Base-by-base conservation (phyloP, 2,797 vertebrate genomes). In the Myotis daubentonii region DNA sequence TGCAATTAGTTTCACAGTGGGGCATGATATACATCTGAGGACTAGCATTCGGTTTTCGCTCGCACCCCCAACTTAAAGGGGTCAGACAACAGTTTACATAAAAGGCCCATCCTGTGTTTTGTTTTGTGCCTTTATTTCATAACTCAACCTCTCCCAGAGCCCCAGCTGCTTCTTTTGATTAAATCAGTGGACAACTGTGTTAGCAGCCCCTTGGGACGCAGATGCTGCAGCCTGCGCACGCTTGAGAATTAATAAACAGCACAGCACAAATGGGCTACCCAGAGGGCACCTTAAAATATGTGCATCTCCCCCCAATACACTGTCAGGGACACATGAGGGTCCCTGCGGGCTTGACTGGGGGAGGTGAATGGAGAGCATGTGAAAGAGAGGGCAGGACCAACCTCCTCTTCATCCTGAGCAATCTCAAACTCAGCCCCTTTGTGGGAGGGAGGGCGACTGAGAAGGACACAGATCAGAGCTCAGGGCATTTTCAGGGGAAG, bases 291-390 rank as follows among this genome's bases (percentile, higher is more conserved):
- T 44, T 44, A 30, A 75, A 33, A 33, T 3, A n/a, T 12, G 19
- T 30, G 53, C 15, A 0, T 41, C 38, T 44, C n/a, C 53, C 74
- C 28, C 51, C 13, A 53, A 6, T 10, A 8, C 1, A 60, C 3
- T 8, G 20, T 47, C 12, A 36, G 4, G 19, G 51, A 41, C 13
- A 23, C 30, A 22, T 1, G 23, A 8, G 28, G 57, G 16, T 3
- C 47, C 53, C 55, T 0, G 0, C 7, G 17, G 36, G 2, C 8
- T 2, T 0, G 20, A 3, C 17, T 6, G 9, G 12, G 68, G 68
- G 38, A 3, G 16, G 70, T 25, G 3, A 0, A 0, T 0, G 0
- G n/a, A 16, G 60, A 8, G 22, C 2, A 8, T 1, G 2, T 16
- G 36, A 20, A 20, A 72, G 22, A n/a, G 25, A 8, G 30, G 30